phyloP scores from a whole-genome alignment of 1,140 invertebrate genomes.

The Tetramorium alpestre region DNA sequence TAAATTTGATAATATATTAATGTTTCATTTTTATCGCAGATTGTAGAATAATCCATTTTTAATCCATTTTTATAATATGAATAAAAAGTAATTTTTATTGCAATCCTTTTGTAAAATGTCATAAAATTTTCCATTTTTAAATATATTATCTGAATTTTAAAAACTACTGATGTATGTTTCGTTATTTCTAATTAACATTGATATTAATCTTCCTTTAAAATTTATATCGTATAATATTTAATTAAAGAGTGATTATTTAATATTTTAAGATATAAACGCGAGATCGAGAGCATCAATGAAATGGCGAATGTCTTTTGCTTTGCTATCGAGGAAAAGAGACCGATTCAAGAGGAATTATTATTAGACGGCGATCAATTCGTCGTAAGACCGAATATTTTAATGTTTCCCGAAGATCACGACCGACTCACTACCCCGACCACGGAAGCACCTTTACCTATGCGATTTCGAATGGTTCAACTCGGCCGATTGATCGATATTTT shows the following conservation, averaged over 20 bases:
- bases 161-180: neutral
- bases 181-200: conserved; percentile 11
- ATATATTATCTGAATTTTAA: neutral
- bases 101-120: neutral
- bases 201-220: neutral
- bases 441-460: conserved; percentile 63
- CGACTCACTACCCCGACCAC: conserved; percentile 69
- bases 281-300: conserved; percentile 86
- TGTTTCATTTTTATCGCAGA: neutral
- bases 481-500: conserved; percentile 84
- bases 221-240: neutral
- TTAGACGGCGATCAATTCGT: conserved; percentile 84
- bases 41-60: neutral
- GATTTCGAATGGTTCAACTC: conserved; percentile 86
- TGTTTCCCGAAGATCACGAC: conserved; percentile 73
- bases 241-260: too few relatives aligned
- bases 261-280: conserved; percentile 82
- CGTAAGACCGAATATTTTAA: conserved; percentile 82
- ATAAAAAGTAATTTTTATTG: neutral
- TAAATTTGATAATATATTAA: neutral
- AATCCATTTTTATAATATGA: neutral
- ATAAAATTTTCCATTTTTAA: neutral
- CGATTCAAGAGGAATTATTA: conserved; percentile 83
- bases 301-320: conserved; percentile 86
- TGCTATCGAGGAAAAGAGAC: conserved; percentile 86